Base-by-base conservation (phyloP, 2,113 vertebrate genomes). In the Paramisgurnus dabryanus region DNA sequence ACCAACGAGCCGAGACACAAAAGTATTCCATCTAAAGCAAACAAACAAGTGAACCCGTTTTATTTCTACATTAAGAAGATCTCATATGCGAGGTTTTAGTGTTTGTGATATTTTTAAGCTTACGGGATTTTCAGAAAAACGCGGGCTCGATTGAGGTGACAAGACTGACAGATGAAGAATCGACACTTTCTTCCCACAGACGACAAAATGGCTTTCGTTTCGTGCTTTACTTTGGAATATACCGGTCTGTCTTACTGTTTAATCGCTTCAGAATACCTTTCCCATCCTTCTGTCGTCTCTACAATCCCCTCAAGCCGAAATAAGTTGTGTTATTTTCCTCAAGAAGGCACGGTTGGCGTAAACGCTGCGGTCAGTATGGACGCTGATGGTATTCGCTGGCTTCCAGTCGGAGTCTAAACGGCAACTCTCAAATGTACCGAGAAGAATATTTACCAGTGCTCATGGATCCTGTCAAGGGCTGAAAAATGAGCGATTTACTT, bases 151-250 rank as follows among this genome's bases (percentile, higher is more conserved):
- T 7, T 64, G 63, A 2, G 41, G n/a, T 49, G 45, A 76, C 58
- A 34, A 49, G 63, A 58, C 58, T 27, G 45, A 58, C 75, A 60
- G 40, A 27, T 22, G 49, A 81, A 72, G 63, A 58, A 65, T 49
- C 2, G n/a, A 43, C 43, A 0, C 43, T 61, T 17, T 17, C 18
- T 39, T 61, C 39, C n/a, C 17, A 27, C n/a, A 40, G 0, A 58
- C 2, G 34, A 53, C 60, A 87, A 67, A 50, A 92, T 93, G 92
- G 89, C 89, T 67, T 68, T 34, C 66, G 22, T 76, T 1, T 85
- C 68, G 0, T 61, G 55, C 7, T 81, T 74, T 61, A 5, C 41
- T 7, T n/a, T 69, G 69, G 80, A 72, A n/a, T 53, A 27, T 10
- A 63, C 22, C 58, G 65, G 60, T 3, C 74, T 45, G 53, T 66